Percentiles rank a stretch among this genome's conserved stretches.
phyloP scores from a whole-genome alignment of 2,888 invertebrate genomes.

The Lasioglossum oenotherae region DNA sequence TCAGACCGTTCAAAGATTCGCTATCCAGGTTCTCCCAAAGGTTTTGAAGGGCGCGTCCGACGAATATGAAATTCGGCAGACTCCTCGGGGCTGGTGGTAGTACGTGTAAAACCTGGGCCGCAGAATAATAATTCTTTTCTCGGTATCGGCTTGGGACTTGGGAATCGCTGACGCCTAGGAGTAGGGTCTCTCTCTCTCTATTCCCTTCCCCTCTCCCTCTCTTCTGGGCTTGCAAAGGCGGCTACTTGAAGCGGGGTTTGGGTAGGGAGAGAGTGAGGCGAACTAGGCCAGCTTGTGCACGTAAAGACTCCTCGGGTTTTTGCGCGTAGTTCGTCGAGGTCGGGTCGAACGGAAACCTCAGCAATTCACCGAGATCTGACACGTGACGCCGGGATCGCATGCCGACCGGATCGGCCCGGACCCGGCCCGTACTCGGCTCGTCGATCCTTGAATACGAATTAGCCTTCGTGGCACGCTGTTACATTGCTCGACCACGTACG shows the following conservation, averaged over 20 bases:
- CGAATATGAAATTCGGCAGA: not conserved
- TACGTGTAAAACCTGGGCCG: not conserved
- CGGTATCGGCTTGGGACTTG: slow-evolving; percentile 27
- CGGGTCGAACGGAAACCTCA: slow-evolving; percentile 74
- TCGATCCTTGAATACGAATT: slow-evolving; percentile 73
- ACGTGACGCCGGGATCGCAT: slow-evolving; percentile 68
- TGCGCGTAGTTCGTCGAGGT: slow-evolving; percentile 45
- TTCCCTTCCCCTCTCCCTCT: not conserved
- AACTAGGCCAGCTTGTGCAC: slow-evolving; percentile 73
- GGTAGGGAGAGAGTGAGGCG: slow-evolving; percentile 36
- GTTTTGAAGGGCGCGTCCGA: not conserved
- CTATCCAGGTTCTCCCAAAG: not conserved
- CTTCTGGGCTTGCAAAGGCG: slow-evolving; percentile 31
- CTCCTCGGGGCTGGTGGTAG: not conserved
- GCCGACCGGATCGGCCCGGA: slow-evolving; percentile 63
- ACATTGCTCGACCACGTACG: not conserved
- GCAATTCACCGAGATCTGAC: slow-evolving; percentile 73
- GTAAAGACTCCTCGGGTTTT: slow-evolving; percentile 61
- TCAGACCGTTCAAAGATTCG: not conserved
- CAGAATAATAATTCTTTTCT: slow-evolving; percentile 23
- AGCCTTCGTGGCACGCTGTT: slow-evolving; percentile 33
- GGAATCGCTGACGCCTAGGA: slow-evolving; percentile 60
- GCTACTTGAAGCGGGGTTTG: slow-evolving; percentile 49
- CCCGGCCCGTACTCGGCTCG: slow-evolving; percentile 39
- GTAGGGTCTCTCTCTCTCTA: slow-evolving; percentile 51